Base-by-base conservation (phyloP, 2,113 vertebrate species). In the Alces alces region DNA sequence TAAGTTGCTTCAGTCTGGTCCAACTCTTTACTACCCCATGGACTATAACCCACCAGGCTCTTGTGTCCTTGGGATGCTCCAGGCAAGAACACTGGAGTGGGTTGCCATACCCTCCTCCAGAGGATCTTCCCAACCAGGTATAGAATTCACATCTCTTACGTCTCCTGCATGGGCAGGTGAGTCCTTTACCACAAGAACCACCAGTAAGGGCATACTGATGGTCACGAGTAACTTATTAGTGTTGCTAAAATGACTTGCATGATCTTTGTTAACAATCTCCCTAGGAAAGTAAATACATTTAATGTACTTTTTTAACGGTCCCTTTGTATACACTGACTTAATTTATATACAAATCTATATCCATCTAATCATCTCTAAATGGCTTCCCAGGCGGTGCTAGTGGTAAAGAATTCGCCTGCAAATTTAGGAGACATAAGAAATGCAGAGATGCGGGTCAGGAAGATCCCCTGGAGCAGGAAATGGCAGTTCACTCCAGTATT, bases 251-350 rank as follows among this genome's bases (percentile, higher is more conserved):
- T 27, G 57, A 80, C 86, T 25, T 73, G n/a, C 16, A 30, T 50
- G 82, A 73, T 30, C 87, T 64, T 87, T 54, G 25, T n/a, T 70
- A 82, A 61, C n/a, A 82, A 94, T 79, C 27, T n/a, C 50, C 60
- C 84, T 78, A 10, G 64, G 93, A 95, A 94, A 91, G 83, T 58
- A 95, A 87, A 95, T 43, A 96, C 79, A n/a, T 36, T 83, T 11
- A 54, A 25, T 23, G 27, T 11, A 78, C 39, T 30, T 93, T 54
- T 66, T n/a, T 9, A 13, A 78, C 2, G 27, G 33, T 55, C 52
- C 11, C 58, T 27, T 33, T 95, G 33, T 83, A 30, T n/a, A 86
- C 21, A 66, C 45, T 87, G 54, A n/a, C 82, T 96, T 86, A 66
- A 89, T 82, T 58, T 91, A 33, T 50, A 60, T 80, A 45, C 45